Base-by-base conservation (phyloP, 2,888 invertebrate genomes). In the Drosophila histrio region DNA sequence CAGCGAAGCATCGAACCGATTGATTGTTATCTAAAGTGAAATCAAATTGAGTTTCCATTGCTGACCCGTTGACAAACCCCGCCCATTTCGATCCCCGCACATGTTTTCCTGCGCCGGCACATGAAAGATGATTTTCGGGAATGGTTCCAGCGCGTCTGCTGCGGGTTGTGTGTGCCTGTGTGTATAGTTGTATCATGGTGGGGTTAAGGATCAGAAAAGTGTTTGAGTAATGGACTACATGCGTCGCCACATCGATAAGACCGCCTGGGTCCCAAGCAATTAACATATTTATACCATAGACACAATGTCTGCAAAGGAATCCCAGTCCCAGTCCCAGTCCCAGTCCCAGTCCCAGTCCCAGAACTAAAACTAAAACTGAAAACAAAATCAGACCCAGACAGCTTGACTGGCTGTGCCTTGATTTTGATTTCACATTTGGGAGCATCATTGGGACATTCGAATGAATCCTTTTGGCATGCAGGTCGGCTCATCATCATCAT, bases 231-330 rank as follows among this genome's bases (percentile, higher is more conserved):
- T 80, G 79, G 77, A 79, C 70, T 64, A 81, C 81, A 84, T 72
- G 81, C 69, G 64, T 73, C 50, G 69, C 73, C 65, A 59, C 61
- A 56, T 78, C 69, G 81, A 87, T 87, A 81, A 80, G 85, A 61
- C 70, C 57, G 64, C 53, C 61, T 26, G 62, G 61, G 59, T 49
- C 52, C 67, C 62, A 26, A 30, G 44, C 85, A 78, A 82, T 82
- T 82, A 82, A 87, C 82, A 87, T 87, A 82, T 87, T 85, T 63
- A 66, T 60, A 67, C 79, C 79, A 76, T 81, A 87, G 87, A 87
- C 81, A 76, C 76, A 41, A 49, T 85, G 82, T 87, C 82, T 81
- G 79, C 65, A 56, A 58, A 77, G 78, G 75, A 72, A 57, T 34
- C 39, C 56, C 38, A 21, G 3, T 28, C 46, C 22, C 38, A 4